Percentiles rank a stretch among this genome's conserved stretches.
Evolutionary conservation across 2,888 invertebrate species (phyloP).

Genomic region (Drosophila melanosoma): DNA sequence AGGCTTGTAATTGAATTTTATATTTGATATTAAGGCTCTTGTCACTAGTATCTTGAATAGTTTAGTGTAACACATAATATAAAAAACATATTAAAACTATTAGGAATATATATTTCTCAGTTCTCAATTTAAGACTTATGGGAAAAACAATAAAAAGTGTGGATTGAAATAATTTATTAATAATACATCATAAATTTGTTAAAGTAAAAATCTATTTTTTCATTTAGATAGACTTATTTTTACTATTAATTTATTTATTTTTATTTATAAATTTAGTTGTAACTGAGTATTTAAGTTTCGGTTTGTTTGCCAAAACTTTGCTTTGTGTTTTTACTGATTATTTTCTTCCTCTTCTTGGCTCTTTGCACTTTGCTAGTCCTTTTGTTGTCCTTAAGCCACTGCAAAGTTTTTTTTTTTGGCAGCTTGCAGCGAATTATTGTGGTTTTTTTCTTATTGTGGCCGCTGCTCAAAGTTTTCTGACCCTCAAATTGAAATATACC

Average conservation of each 20-base stretch:
- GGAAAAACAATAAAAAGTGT: neutral
- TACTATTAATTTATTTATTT: no score
- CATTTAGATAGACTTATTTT: no score
- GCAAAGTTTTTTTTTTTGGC: slow-evolving; percentile 41
- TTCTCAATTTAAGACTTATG: no score
- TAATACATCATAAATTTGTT: neutral
- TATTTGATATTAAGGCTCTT: neutral
- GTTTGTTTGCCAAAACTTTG: neutral
- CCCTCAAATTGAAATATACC: slow-evolving; percentile 74
- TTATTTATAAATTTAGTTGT: neutral
- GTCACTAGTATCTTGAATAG: no score
- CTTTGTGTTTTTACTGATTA: slow-evolving; percentile 20
- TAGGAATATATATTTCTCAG: no score
- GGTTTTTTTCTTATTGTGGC: slow-evolving; percentile 10
- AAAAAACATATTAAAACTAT: no score
- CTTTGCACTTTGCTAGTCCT: slow-evolving; percentile 49
- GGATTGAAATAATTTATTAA: neutral
- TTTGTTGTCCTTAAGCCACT: slow-evolving; percentile 37
- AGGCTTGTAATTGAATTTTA: neutral
- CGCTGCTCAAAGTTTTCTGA: slow-evolving; percentile 60
- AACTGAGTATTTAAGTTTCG: slow-evolving; percentile 4
- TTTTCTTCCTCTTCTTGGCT: slow-evolving; percentile 22
- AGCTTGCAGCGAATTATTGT: slow-evolving; percentile 20
- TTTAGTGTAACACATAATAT: no score
- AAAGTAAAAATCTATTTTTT: neutral